phyloP scores from a whole-genome alignment of 35 echinoderm and acorn worm species.

The Anneissia japonica region DNA sequence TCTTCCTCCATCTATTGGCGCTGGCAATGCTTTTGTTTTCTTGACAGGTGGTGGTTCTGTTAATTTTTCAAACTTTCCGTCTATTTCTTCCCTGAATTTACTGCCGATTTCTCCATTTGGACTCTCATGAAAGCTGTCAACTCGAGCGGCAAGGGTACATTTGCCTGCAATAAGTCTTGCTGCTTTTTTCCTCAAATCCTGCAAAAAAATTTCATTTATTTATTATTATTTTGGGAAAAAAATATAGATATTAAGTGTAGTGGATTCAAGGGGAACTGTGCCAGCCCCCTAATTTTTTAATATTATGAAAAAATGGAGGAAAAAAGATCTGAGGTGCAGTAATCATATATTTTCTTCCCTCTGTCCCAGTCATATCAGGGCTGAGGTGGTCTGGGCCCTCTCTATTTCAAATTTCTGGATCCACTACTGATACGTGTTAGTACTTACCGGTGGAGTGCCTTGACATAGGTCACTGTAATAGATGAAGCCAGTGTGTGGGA shows the following conservation, averaged over 20 bases:
- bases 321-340: no score
- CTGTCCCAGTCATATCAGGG: no score
- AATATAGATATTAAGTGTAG: no score
- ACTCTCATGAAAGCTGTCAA: constrained; percentile 95
- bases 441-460: constrained; percentile 80
- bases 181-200: constrained; percentile 95
- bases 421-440: no score
- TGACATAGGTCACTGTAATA: constrained; percentile 92
- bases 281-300: no score
- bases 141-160: constrained; percentile 67
- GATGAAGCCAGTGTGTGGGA: constrained; percentile 95
- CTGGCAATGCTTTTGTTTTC: constrained; percentile 75
- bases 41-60: constrained; percentile 94
- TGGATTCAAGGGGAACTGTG: no score
- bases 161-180: constrained; percentile 77
- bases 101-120: constrained; percentile 52
- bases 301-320: no score
- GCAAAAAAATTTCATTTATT: background rate
- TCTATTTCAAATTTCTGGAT: no score
- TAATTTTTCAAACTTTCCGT: constrained; percentile 74
- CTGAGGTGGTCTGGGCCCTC: no score
- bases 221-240: no score
- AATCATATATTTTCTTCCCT: no score
- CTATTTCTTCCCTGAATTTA: constrained; percentile 82
- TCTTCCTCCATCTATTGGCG: constrained; percentile 75